Base-by-base conservation (phyloP, 1,140 invertebrate species). In the Lysiphlebus fabarum region DNA sequence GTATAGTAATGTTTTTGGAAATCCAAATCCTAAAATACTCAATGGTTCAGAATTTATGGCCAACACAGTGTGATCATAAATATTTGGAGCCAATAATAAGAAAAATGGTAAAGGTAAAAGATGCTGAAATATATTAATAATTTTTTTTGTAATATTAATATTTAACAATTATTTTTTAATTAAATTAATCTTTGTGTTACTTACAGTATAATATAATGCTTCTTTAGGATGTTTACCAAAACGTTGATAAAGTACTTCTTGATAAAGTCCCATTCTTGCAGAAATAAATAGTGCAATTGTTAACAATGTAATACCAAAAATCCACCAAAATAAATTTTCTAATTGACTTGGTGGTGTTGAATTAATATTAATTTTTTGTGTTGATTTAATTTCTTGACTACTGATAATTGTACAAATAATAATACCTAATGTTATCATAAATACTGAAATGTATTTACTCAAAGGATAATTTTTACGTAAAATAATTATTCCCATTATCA, bases 221-320 rank as follows among this genome's bases (percentile, higher is more conserved):
- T 99, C 97, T 64, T 87, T 84, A 0, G 96, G 92, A 83, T 97
- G 90, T 80, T 98, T 99, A 53, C 96, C 96, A 79, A 90, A 89
- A 58, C 86, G 86, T 59, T 81, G 80, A 71, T 95, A 95, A 5
- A 99, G 77, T 7, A 85, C 85, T 81, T 99, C 96, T 81, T 99
- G 97, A 75, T 91, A 97, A 61, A 99, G 93, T 4, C 96, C 97
- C 91, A 99, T 94, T 59, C 91, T 82, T 6, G 97, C 95, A 1
- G 96, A 98, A 57, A 97, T 82, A 62, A 99, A 90, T 38, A 99
- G 77, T 0, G 95, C 94, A 61, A 92, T 82, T 0, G 92, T 92
- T 9, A 99, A 78, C 64, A 98, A 84, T 1, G 79, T 74, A 62
- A 99, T 94, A 12, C 96, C 91, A 44, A 91, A 70, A 58, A 82